Base-by-base conservation (phyloP, 2,113 vertebrate species). In the Serinus canaria region DNA sequence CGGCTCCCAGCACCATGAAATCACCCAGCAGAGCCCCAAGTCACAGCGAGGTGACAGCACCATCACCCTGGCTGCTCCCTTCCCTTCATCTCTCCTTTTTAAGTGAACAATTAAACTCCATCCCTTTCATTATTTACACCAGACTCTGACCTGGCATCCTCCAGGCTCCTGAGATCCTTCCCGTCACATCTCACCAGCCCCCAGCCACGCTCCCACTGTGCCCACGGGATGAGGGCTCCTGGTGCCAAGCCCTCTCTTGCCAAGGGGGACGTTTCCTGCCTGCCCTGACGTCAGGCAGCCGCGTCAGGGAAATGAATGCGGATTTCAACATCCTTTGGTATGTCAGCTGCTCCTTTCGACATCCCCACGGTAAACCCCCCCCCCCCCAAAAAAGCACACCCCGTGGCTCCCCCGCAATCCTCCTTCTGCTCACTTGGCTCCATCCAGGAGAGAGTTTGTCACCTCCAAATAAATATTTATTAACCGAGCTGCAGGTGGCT, bases 381-480 rank as follows among this genome's bases (percentile, higher is more conserved):
- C 39, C 80, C 82, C 50, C 76, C 43, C 6, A 28, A 58, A 88
- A 73, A 85, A 90, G 89, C 83, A 94, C 89, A n/a, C 86, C 79
- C 91, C n/a, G 56, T 72, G 84, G 75, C 92, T 88, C 87, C 91
- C 87, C 86, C 41, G 3, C 82, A 64, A 66, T 52, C 72, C 60
- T 93, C 28, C 87, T 53, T n/a, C 93, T 90, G 93, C 94, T 89
- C 68, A 41, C 93, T 93, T 24, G 52, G 80, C 87, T 93, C 74
- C 66, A 88, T 35, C 77, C 73, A 75, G 41, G 30, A 81, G 49
- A 90, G 73, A 1, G 18, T 23, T 89, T 89, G 93, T 89, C 95
- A 92, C 88, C 88, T 93, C 85, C 56, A 77, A 93, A 96, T 89
- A 96, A 97, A 94, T 94, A 84, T 90, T 95, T 95, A 95, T 93